Conservation (phyloP, 2,113 vertebrate species). For the Scomber colias region DNA sequence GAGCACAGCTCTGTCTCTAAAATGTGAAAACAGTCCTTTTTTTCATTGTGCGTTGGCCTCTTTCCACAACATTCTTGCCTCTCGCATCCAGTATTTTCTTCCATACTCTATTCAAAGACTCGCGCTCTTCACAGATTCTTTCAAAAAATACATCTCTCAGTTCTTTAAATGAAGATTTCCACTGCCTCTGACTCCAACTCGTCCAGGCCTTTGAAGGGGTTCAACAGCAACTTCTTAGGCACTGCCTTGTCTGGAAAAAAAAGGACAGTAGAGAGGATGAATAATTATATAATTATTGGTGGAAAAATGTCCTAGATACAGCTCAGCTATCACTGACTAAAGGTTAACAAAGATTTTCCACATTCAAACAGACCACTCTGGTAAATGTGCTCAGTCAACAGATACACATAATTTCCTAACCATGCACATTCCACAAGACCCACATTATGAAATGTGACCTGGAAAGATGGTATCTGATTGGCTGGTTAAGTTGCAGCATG, state of each 20-base stretch:
- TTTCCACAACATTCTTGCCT: slow-evolving; percentile 62
- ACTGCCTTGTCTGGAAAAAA: slow-evolving; percentile 65
- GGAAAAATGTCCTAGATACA: slow-evolving; percentile 34
- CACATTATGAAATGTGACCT: slow-evolving; percentile 68
- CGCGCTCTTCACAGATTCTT: slow-evolving; percentile 67
- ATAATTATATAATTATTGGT: slow-evolving; percentile 38
- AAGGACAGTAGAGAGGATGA: slow-evolving; percentile 18
- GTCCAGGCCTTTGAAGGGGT: slow-evolving; percentile 80
- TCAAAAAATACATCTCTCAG: slow-evolving; percentile 33
- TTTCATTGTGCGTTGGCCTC: slow-evolving; percentile 14
- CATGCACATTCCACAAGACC: slow-evolving; percentile 70
- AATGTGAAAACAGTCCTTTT: slow-evolving; percentile 60
- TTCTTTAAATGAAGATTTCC: slow-evolving; percentile 84
- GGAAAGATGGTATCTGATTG: slow-evolving; percentile 61
- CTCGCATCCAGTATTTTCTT: slow-evolving; percentile 58
- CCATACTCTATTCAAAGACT: slow-evolving; percentile 43
- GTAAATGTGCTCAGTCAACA: slow-evolving; percentile 72
- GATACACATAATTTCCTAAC: slow-evolving; percentile 68
- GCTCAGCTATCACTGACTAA: slow-evolving; percentile 57
- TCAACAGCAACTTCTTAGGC: slow-evolving; percentile 65
- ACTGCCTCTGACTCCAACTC: slow-evolving; percentile 81
- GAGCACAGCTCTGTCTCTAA: slow-evolving; percentile 75
- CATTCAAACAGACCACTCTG: slow-evolving; percentile 49
- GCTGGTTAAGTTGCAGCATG: slow-evolving; percentile 45
- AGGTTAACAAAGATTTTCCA: slow-evolving; percentile 70